Conservation (phyloP, 2,888 invertebrate species). For the Andrena haemorrhoa region DNA sequence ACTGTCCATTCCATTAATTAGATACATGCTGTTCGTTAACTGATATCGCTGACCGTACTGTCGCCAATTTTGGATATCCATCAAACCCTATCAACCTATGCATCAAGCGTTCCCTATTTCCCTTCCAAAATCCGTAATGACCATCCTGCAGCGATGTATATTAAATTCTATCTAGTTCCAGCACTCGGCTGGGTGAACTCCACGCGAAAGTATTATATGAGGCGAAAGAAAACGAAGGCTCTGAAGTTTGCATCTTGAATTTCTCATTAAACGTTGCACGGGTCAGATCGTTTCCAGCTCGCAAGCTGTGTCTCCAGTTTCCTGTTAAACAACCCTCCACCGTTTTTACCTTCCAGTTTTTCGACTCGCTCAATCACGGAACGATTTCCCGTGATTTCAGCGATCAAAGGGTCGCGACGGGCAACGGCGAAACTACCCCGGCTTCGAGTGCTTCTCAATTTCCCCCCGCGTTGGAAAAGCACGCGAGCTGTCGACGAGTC, state of each 20-base stretch:
- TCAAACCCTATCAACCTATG: not conserved
- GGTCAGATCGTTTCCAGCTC: not conserved
- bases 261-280: conserved; percentile 6
- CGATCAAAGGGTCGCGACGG: conserved; percentile 17
- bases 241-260: conserved; percentile 13
- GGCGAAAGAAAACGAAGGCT: not conserved
- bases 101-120: too few relatives aligned
- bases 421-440: not conserved
- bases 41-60: not conserved
- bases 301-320: conserved; percentile 9
- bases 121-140: too few relatives aligned
- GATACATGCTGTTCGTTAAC: conserved; percentile 1
- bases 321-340: not conserved
- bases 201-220: not conserved
- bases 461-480: not conserved
- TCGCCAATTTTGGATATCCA: not conserved
- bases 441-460: not conserved
- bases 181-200: not conserved
- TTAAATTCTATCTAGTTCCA: not conserved
- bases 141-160: not conserved
- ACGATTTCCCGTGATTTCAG: conserved; percentile 4
- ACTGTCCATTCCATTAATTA: conserved; percentile 28
- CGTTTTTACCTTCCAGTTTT: not conserved
- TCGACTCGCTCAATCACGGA: conserved; percentile 10
- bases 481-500: not conserved